A percentile compares a stretch with the other conserved stretches of the same genome.
Evolutionary conservation across 2,797 vertebrate genomes (phyloP).

Genomic region (Parauchenoglanis ngamensis): DNA sequence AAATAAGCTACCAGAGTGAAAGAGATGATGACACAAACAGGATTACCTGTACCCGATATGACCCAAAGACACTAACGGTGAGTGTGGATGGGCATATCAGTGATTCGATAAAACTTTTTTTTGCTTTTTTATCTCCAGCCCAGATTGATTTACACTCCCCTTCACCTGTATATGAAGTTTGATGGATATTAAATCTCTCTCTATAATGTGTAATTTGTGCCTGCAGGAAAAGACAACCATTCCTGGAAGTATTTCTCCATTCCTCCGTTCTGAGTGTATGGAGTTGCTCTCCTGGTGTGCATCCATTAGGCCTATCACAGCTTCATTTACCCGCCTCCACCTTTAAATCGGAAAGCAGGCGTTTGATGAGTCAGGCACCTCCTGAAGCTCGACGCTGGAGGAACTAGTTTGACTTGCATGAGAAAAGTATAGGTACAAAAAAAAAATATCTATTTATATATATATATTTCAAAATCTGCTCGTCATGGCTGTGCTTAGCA

Average conservation of each 20-base stretch:
- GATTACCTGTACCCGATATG: conserved; percentile 3
- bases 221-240: background rate
- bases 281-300: conserved; percentile 12
- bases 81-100: background rate
- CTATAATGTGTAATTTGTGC: conserved; percentile 9
- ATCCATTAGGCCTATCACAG: background rate
- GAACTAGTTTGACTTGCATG: background rate
- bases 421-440: background rate
- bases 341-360: conserved; percentile 16
- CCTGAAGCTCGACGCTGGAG: background rate
- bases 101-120: background rate
- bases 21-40: conserved; percentile 1
- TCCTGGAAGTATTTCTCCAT: background rate
- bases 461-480: background rate
- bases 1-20: background rate
- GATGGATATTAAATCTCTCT: conserved; percentile 16
- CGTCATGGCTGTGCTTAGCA: background rate
- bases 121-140: background rate
- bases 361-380: conserved; percentile 8
- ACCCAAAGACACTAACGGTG: background rate
- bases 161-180: conserved; percentile 16
- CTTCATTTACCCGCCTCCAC: background rate
- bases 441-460: too few species aligned
- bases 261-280: background rate
- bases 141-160: background rate